Conservation (phyloP, 2,113 vertebrate genomes). For the rat (Rattus norvegicus) region DNA sequence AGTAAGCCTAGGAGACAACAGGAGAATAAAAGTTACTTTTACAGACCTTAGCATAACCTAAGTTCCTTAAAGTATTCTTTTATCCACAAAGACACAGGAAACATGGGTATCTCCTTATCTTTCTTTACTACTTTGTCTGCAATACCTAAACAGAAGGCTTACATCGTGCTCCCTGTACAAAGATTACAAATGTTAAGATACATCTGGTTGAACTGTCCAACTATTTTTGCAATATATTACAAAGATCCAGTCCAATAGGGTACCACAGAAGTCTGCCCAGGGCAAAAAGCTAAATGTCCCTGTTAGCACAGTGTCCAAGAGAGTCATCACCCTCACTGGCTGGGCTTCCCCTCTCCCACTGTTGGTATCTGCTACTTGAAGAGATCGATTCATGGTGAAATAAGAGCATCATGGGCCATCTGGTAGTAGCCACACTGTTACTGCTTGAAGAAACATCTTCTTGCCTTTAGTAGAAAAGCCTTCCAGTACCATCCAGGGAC, state of each 20-base stretch:
- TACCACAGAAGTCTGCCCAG: background rate
- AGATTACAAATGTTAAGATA: constrained; percentile 5
- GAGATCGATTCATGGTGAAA: background rate
- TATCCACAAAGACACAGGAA: constrained; percentile 8
- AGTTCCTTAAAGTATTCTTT: background rate
- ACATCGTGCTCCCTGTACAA: background rate
- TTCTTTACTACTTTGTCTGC: constrained; percentile 26
- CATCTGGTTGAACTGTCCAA: background rate
- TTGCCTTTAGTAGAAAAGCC: background rate
- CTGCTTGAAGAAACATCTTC: constrained; percentile 2
- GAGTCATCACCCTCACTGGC: background rate
- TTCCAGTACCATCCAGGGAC: constrained; percentile 27
- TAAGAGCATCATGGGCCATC: background rate
- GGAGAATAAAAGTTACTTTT: too few species aligned
- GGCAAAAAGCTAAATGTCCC: background rate
- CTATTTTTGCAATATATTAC: background rate
- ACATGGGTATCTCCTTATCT: background rate
- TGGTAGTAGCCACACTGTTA: background rate
- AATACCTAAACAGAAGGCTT: constrained; percentile 27
- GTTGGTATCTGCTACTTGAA: background rate
- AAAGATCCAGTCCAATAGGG: background rate
- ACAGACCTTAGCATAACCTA: background rate
- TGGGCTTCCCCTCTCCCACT: background rate
- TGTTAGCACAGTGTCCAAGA: background rate
- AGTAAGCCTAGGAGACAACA: too few species aligned